Conservation (phyloP, 2,797 vertebrate genomes). For the Bufotes viridis region DNA sequence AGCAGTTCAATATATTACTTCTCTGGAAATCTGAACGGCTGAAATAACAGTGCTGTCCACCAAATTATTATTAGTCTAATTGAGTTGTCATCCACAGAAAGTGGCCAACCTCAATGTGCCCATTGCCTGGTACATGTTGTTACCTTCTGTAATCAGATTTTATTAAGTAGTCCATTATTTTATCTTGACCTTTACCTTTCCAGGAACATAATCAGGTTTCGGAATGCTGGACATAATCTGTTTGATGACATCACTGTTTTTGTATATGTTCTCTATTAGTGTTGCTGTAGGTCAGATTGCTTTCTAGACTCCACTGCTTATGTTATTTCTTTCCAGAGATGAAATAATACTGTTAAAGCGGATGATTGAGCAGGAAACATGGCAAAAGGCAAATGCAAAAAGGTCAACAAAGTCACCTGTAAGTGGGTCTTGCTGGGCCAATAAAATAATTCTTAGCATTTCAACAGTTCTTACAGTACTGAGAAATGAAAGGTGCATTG, state of each 20-base stretch:
- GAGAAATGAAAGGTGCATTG: not conserved
- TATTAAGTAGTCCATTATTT: not conserved
- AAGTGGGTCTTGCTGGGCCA: not conserved
- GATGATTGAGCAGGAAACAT: not conserved
- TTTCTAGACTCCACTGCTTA: not conserved
- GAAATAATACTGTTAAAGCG: not conserved
- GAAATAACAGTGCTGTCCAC: not conserved
- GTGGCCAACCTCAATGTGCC: too few relatives aligned
- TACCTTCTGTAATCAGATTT: not conserved
- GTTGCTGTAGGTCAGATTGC: conserved; percentile 1
- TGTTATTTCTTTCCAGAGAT: not conserved
- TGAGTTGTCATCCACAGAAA: not conserved
- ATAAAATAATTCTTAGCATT: not conserved
- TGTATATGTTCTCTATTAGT: conserved; percentile 8
- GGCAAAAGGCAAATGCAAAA: not conserved
- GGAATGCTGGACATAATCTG: not conserved
- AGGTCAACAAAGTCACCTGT: not conserved
- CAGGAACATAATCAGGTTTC: not conserved
- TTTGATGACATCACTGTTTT: not conserved
- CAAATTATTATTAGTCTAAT: not conserved
- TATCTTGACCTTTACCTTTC: not conserved
- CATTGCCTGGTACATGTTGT: not conserved
- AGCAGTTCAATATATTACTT: not conserved
- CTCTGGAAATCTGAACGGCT: not conserved
- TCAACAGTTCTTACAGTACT: not conserved